phyloP scores from a whole-genome alignment of 2,888 invertebrate species.

The Choreutis nemorana region DNA sequence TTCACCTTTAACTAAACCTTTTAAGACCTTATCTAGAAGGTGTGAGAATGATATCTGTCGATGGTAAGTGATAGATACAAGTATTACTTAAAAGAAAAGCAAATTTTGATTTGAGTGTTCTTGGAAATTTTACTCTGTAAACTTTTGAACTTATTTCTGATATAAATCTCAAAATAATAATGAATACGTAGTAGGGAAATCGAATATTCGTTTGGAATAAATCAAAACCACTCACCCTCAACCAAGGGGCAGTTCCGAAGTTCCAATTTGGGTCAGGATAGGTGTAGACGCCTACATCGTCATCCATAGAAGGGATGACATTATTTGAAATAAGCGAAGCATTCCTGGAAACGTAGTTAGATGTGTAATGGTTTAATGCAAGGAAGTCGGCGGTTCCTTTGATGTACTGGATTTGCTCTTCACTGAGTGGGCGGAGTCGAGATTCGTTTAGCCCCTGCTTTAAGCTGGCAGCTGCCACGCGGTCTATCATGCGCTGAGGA shows the following conservation, averaged over 20 bases:
- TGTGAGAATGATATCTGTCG: too few species aligned
- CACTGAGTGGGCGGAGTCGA: conserved; percentile 14
- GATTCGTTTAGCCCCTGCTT: conserved; percentile 14
- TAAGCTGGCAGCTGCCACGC: conserved; percentile 14
- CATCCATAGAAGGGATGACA: conserved; percentile 12
- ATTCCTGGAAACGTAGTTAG: conserved; percentile 14
- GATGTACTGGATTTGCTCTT: conserved; percentile 14
- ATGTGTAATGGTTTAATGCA: conserved; percentile 16
- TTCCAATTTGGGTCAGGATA: conserved; percentile 18
- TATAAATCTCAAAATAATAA: too few species aligned
- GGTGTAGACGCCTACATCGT: conserved; percentile 13
- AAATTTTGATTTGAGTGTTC: too few species aligned
- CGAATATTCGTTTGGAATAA: too few species aligned
- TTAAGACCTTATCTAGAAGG: too few species aligned
- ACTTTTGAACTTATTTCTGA: too few species aligned
- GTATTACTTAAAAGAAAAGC: too few species aligned
- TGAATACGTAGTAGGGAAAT: too few species aligned
- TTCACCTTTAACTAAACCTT: too few species aligned
- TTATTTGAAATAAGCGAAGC: conserved; percentile 11
- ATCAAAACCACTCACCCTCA: conserved; percentile 12
- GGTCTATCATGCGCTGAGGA: conserved; percentile 13
- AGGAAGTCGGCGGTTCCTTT: conserved; percentile 17
- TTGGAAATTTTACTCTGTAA: too few species aligned
- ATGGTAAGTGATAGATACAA: too few species aligned
- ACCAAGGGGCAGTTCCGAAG: conserved; percentile 9